Conservation (phyloP, 2,797 vertebrate genomes). For the Rousettus madagascariensis region DNA sequence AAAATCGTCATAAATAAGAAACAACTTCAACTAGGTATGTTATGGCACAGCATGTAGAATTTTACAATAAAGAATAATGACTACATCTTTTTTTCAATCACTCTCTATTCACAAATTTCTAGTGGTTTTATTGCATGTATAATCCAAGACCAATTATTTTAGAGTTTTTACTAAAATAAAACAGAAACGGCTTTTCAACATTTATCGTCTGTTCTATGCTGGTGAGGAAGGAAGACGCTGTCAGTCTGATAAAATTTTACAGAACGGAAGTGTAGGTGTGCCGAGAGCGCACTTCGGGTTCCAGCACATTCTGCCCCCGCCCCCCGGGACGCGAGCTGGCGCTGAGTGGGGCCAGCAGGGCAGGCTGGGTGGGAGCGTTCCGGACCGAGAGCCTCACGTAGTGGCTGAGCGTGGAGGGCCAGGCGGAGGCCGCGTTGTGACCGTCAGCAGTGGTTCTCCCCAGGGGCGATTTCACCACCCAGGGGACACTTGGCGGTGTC, state of each 20-base stretch:
- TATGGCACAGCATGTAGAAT: neutral
- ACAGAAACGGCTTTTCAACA: neutral
- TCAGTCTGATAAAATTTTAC: neutral
- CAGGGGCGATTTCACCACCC: neutral
- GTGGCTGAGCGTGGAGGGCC: neutral
- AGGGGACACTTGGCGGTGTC: neutral
- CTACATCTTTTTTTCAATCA: neutral
- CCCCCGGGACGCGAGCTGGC: neutral
- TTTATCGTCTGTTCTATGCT: neutral
- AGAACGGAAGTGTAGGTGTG: neutral
- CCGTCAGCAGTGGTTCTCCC: neutral
- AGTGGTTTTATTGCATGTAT: neutral
- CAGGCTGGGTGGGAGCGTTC: neutral
- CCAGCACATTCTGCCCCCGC: neutral
- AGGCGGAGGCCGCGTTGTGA: neutral
- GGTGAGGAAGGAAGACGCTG: neutral
- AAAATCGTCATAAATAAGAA: slow-evolving; percentile 94
- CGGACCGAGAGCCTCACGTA: fast-evolving
- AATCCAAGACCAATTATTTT: neutral
- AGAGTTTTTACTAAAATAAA: too few species aligned
- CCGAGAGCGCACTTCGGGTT: neutral
- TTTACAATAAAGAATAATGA: neutral
- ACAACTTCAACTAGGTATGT: slow-evolving; percentile 89
- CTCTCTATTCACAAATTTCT: neutral
- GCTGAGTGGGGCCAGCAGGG: neutral